Evolutionary conservation across 2,113 vertebrate genomes (phyloP).

Genomic region (Ramphastos sulfuratus): DNA sequence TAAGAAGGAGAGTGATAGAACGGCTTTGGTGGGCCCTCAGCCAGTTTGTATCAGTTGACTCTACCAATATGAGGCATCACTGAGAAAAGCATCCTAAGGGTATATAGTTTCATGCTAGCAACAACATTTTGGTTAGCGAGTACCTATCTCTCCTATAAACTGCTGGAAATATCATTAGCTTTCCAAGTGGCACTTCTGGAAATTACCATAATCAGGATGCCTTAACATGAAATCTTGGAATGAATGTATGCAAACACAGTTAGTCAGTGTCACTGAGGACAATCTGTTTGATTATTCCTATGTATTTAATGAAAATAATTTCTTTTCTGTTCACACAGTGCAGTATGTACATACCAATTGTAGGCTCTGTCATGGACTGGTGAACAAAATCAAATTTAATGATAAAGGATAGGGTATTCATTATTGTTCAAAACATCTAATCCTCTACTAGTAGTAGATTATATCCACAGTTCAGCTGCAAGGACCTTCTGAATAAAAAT

Average conservation of each 20-base stretch:
- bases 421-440: slow-evolving; percentile 8
- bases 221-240: not conserved
- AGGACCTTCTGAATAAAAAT: slow-evolving; percentile 9
- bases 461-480: not conserved
- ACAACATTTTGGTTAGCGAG: not conserved
- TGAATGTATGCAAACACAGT: not conserved
- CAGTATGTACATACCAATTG: not conserved
- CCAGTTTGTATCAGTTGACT: not conserved
- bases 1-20: too few relatives aligned
- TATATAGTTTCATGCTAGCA: not conserved
- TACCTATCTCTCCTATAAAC: not conserved
- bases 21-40: too few relatives aligned
- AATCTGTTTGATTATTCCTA: slow-evolving; percentile 10
- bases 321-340: not conserved
- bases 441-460: not conserved
- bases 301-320: slow-evolving; percentile 29
- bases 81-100: not conserved
- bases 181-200: not conserved
- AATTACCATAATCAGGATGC: slow-evolving; percentile 20
- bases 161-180: not conserved
- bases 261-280: not conserved
- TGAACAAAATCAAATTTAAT: not conserved
- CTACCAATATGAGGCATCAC: not conserved
- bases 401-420: not conserved
- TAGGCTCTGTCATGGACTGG: not conserved